Base-by-base conservation (phyloP, 2,797 vertebrate species). In the Crenichthys baileyi region DNA sequence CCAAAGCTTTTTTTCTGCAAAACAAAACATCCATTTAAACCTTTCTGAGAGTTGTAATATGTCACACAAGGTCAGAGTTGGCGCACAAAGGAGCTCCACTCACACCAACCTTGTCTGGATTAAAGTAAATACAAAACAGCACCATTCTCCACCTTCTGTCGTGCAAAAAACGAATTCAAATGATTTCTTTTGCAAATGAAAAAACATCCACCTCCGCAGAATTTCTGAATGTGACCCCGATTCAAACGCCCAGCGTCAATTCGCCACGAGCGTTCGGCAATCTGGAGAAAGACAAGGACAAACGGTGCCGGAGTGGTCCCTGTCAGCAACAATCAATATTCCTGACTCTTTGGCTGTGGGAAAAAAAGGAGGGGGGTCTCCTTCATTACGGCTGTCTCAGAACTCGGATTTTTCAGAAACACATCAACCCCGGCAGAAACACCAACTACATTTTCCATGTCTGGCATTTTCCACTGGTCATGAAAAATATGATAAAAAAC, bases 241-340 rank as follows among this genome's bases (percentile, higher is more conserved):
- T 68, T 76, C 48, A 73, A 82, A 67, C 63, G 77, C 60, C 82
- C 67, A 56, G 63, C 85, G 78, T 89, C 70, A 80, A 79, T 88
- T 80, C 76, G 84, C 86, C 68, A 9, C 0, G 50, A 85, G 79
- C 71, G 81, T 74, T 79, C n/a, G 15, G 78, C 70, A 73, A 81
- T 84, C 67, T 71, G 26, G 13, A 75, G 68, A 70, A 78, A 77
- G 60, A 76, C 77, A 79, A 88, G 89, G 83, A 86, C 90, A 78
- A 76, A 78, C 60, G 56, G 79, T 73, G 76, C 86, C 73, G 77
- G 31, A 80, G 9, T 29, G 79, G 83, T 20, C 75, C 74, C 83
- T 77, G 82, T 87, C 88, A 82, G 76, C 12, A 12, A 29, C 83
- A 63, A 86, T 91, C 87, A 82, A 88, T 88, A 87, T 78, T 15